Conservation (phyloP, 2,797 vertebrate genomes). For the Malacoctenus gilli region DNA sequence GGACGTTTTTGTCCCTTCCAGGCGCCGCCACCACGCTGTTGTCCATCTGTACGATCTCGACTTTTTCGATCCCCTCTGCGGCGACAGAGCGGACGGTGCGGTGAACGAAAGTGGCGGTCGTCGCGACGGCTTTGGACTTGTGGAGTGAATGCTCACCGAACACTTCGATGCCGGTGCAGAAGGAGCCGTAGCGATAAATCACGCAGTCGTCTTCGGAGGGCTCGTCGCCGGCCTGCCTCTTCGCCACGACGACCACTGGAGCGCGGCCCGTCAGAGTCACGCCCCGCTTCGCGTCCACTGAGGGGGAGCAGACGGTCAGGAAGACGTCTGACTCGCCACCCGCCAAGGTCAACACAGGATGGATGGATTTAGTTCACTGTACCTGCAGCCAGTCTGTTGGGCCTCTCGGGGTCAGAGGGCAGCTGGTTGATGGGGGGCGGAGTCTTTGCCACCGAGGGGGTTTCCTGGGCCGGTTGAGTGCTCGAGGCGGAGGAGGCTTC, state of each 20-base stretch:
- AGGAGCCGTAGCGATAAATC: conserved; percentile 93
- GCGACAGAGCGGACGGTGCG: too few species aligned
- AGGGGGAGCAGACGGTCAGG: conserved; percentile 16
- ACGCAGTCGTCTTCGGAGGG: conserved; percentile 78
- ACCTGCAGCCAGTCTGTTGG: conserved; percentile 27
- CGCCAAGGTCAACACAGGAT: too few species aligned
- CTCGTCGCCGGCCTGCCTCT: conserved; percentile 73
- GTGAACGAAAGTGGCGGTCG: too few species aligned
- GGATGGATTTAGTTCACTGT: too few species aligned
- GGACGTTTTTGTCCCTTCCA: conserved; percentile 71
- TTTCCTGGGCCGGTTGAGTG: conserved; percentile 29
- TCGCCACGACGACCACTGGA: conserved; percentile 73
- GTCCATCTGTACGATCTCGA: conserved; percentile 87
- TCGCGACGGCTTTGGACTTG: too few species aligned
- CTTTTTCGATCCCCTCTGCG: conserved; percentile 90
- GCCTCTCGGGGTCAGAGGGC: conserved; percentile 10
- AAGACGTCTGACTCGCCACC: too few species aligned
- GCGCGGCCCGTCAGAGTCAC: conserved; percentile 51
- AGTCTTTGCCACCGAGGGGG: conserved; percentile 20
- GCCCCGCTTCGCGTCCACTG: conserved; percentile 31
- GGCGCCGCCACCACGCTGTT: conserved; percentile 63
- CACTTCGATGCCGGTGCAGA: conserved; percentile 85
- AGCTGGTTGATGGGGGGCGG: conserved; percentile 24
- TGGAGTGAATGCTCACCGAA: conserved; percentile 81
- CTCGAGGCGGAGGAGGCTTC: conserved; percentile 61